Evolutionary conservation across 2,113 vertebrate genomes (phyloP).

Genomic region (Lophotis ruficrista): DNA sequence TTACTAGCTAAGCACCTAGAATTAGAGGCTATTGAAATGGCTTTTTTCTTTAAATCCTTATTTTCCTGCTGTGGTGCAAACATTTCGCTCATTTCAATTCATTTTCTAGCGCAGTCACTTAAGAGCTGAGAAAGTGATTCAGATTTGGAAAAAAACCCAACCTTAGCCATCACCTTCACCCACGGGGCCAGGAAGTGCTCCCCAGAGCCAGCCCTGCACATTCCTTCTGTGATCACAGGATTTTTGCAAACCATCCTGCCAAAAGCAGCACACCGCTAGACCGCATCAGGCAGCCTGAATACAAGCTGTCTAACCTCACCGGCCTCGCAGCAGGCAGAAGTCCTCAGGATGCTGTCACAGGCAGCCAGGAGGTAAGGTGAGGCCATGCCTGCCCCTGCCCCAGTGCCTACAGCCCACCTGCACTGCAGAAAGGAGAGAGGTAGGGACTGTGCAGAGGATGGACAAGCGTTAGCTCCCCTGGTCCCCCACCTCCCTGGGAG

Average conservation of each 20-base stretch:
- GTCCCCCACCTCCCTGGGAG: not conserved
- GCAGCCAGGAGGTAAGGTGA: not conserved
- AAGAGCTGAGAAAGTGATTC: not conserved
- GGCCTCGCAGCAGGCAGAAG: not conserved
- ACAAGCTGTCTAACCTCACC: not conserved
- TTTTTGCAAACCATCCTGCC: not conserved
- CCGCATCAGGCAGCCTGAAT: not conserved
- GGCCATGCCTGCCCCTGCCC: not conserved
- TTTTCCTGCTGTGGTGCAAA: not conserved
- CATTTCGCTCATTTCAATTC: not conserved
- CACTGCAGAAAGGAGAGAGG: not conserved
- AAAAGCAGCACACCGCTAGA: not conserved
- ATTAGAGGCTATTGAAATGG: not conserved
- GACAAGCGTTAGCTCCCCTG: not conserved
- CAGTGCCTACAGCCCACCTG: not conserved
- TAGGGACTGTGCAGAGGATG: fast-evolving
- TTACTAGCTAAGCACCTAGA: not conserved
- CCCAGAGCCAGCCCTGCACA: not conserved
- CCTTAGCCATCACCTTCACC: not conserved
- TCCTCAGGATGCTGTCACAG: not conserved
- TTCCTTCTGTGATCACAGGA: not conserved
- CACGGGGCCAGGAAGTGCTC: not conserved
- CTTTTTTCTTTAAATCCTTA: not conserved
- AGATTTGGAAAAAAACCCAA: not conserved
- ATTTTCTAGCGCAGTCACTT: not conserved